These are phyloP conservation scores for Propithecus coquereli DNA, from an alignment of 2,113 vertebrate species.

Conservation along the genomic window DNA sequence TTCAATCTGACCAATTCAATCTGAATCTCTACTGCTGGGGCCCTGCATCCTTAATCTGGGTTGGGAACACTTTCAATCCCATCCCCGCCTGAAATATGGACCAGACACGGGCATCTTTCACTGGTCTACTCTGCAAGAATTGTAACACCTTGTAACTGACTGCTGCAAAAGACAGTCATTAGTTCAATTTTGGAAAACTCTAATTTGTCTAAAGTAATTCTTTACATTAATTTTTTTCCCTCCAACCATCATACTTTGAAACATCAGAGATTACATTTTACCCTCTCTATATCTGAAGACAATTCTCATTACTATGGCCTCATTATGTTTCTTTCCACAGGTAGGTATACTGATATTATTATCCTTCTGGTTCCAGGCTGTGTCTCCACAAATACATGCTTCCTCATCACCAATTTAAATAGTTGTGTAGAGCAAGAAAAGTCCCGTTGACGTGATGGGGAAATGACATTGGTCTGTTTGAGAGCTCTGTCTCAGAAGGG, in stretches of 20 bases:
- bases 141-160: neutral
- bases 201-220: neutral
- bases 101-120: accelerated
- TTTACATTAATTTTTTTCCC: neutral
- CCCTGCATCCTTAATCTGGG: no score
- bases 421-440: neutral
- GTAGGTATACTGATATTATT: accelerated
- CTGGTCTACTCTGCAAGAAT: neutral
- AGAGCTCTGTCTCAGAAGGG: neutral
- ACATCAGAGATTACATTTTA: neutral
- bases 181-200: neutral
- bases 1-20: no score
- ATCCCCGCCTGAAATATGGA: accelerated
- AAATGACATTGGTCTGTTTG: neutral
- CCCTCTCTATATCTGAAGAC: neutral
- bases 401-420: neutral
- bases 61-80: neutral
- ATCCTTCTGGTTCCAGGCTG: neutral
- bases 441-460: accelerated
- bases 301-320: accelerated
- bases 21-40: neutral
- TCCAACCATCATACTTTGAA: neutral
- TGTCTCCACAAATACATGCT: neutral
- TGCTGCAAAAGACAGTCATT: neutral
- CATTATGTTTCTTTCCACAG: neutral